phyloP scores from a whole-genome alignment of 2,113 vertebrate species.

The Edolisoma coerulescens region DNA sequence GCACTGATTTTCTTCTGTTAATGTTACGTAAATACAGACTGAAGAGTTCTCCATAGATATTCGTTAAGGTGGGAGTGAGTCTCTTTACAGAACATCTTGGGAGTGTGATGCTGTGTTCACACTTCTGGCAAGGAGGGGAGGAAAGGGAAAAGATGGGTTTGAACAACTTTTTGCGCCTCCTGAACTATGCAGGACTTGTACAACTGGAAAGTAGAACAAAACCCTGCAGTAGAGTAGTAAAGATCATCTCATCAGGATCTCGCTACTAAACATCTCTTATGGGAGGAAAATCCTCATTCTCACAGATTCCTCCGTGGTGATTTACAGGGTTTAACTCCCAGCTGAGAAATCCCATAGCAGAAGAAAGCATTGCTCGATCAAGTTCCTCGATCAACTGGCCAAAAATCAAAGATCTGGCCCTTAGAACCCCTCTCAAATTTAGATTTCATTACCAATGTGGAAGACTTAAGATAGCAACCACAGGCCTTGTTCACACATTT shows the following conservation, averaged over 20 bases:
- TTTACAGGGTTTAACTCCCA: background rate
- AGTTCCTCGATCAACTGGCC: background rate
- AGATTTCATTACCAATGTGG: background rate
- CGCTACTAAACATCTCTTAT: background rate
- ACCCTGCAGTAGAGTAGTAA: background rate
- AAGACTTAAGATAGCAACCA: background rate
- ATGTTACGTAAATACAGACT: background rate
- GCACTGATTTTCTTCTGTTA: background rate
- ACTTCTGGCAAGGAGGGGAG: background rate
- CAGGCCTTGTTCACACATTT: background rate
- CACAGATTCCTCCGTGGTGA: background rate
- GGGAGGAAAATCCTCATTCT: background rate
- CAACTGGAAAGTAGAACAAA: background rate
- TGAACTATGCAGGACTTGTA: background rate
- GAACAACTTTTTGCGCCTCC: background rate
- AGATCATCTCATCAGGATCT: background rate
- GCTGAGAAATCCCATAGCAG: background rate
- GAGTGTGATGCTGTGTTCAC: background rate
- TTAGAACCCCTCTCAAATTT: background rate
- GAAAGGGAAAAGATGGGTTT: background rate
- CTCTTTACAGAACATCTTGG: background rate
- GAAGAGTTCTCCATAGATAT: background rate
- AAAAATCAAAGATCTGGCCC: background rate
- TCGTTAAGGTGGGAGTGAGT: background rate
- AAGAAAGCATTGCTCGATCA: background rate